Evolutionary conservation across 1,140 invertebrate species (phyloP).

Genomic region (Scaptomyza graminum): DNA sequence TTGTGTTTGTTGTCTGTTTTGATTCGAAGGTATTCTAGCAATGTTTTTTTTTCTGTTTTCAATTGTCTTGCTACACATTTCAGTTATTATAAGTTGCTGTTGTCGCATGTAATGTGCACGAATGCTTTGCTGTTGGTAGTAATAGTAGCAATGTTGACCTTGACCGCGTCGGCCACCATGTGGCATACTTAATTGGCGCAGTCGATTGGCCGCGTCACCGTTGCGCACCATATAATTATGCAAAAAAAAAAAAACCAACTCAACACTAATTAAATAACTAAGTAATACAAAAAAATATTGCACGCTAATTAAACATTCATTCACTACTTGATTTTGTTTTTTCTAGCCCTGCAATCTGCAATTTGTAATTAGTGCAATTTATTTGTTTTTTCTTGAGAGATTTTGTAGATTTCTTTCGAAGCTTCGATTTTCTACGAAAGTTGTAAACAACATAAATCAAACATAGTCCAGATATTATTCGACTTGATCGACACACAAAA

Average conservation of each 20-base stretch:
- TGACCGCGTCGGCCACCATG: conserved; percentile 74
- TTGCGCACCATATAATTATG: conserved; percentile 59
- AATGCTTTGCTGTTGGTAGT: conserved; percentile 46
- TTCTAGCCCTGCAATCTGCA: not conserved
- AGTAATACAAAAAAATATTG: conserved; percentile 30
- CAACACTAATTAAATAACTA: conserved; percentile 56
- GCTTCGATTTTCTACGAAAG: conserved; percentile 19
- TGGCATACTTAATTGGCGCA: conserved; percentile 73
- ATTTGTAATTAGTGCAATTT: conserved; percentile 28
- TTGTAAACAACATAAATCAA: conserved; percentile 56
- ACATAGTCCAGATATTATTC: conserved; percentile 19
- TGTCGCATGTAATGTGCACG: conserved; percentile 58
- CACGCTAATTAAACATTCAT: conserved; percentile 29
- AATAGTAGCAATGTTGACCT: conserved; percentile 47
- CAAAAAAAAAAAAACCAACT: too few species aligned
- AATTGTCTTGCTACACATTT: conserved; percentile 65
- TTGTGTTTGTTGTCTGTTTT: conserved; percentile 18
- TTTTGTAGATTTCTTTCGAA: not conserved
- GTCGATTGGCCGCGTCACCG: conserved; percentile 45
- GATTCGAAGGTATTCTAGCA: conserved; percentile 47
- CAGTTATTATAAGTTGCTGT: conserved; percentile 15
- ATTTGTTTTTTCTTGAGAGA: too few species aligned
- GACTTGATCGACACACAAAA: conserved; percentile 1
- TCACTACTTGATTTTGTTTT: too few species aligned
- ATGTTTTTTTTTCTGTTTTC: conserved; percentile 26